Evolutionary conservation across 1,140 invertebrate species (phyloP).

Genomic region (Sminthurinus signatus): DNA sequence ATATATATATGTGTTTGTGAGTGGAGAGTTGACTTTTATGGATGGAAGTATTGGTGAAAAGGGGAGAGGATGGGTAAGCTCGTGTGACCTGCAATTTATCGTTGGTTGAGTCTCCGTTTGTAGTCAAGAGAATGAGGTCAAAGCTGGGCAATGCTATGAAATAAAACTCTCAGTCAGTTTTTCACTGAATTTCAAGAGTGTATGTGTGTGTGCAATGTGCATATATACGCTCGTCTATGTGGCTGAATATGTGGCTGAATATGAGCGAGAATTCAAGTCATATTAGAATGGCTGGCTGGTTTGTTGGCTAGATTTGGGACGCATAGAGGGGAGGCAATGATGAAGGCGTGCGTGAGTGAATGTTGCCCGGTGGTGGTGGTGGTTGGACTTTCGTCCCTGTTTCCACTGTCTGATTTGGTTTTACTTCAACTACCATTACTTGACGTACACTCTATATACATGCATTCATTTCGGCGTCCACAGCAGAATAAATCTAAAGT

Average conservation of each 20-base stretch:
- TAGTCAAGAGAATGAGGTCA: slow-evolving; percentile 18
- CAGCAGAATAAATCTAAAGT: slow-evolving; percentile 10
- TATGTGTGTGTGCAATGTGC: neutral
- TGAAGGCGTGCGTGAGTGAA: slow-evolving; percentile 16
- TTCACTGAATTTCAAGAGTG: slow-evolving; percentile 13
- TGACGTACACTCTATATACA: neutral
- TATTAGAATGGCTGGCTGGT: slow-evolving; percentile 1
- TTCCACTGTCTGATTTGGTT: neutral
- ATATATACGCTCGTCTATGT: no score
- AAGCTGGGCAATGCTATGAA: slow-evolving; percentile 8
- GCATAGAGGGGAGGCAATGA: slow-evolving; percentile 11
- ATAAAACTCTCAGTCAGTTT: slow-evolving; percentile 12
- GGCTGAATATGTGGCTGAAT: no score
- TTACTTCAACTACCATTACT: no score
- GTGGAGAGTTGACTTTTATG: slow-evolving; percentile 15
- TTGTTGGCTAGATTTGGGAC: slow-evolving; percentile 3
- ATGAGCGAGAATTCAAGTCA: no score
- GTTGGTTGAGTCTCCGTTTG: slow-evolving; percentile 18
- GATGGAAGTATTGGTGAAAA: slow-evolving; percentile 16
- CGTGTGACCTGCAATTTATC: slow-evolving; percentile 20
- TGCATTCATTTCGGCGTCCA: slow-evolving; percentile 9
- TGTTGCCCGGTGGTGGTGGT: slow-evolving; percentile 17
- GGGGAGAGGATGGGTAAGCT: slow-evolving; percentile 16
- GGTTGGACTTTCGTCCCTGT: slow-evolving; percentile 17
- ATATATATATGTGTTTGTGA: no score